A percentile compares a stretch with the other conserved stretches of the same genome.
Conservation (phyloP, 2,888 invertebrate genomes). For the Bursaphelenchus okinawaensis region DNA sequence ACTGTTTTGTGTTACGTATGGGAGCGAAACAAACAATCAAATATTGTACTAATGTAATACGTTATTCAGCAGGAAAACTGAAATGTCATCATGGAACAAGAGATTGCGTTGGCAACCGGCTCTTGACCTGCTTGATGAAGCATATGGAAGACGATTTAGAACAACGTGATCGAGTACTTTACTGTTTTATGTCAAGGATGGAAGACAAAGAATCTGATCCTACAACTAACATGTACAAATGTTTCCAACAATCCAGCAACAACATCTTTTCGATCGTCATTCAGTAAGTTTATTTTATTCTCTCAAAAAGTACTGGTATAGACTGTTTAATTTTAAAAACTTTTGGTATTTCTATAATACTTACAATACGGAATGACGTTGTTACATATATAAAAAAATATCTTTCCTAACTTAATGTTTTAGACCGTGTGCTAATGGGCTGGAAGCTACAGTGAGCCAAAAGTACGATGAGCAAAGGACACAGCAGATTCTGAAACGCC, state of each 20-base stretch:
- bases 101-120: slow-evolving; percentile 31
- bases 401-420: slow-evolving; percentile 1
- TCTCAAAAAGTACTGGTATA: not conserved
- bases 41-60: too few species aligned
- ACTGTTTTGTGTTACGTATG: too few species aligned
- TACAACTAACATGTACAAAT: not conserved
- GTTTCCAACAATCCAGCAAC: not conserved
- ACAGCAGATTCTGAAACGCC: slow-evolving; percentile 20
- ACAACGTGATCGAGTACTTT: slow-evolving; percentile 17
- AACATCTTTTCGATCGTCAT: not conserved
- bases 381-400: not conserved
- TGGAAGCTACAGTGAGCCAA: slow-evolving; percentile 26
- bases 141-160: slow-evolving; percentile 13
- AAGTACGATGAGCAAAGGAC: slow-evolving; percentile 27
- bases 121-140: slow-evolving; percentile 24
- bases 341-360: too few species aligned
- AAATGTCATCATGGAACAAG: slow-evolving; percentile 29
- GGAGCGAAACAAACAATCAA: too few species aligned
- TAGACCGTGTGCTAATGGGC: slow-evolving; percentile 19
- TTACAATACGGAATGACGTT: too few species aligned
- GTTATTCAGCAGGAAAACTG: slow-evolving; percentile 18
- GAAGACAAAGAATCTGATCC: slow-evolving; percentile 6
- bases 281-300: not conserved
- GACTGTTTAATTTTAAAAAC: too few species aligned
- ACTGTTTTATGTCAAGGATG: slow-evolving; percentile 33